Evolutionary conservation across 23 tunicate genomes (phyloP).

Genomic region (Aplidium turbinatum): DNA sequence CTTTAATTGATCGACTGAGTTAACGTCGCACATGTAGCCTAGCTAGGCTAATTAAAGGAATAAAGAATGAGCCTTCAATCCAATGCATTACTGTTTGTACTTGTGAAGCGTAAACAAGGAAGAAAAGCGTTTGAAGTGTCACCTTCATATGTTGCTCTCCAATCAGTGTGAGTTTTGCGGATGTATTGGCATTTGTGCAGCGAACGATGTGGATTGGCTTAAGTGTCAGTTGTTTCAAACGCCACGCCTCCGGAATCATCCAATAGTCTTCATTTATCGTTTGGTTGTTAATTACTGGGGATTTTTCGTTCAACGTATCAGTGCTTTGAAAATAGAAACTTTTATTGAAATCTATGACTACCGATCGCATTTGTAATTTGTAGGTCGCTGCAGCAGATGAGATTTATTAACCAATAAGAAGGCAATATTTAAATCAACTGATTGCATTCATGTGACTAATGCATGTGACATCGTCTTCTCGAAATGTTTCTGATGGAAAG

Average conservation of each 20-base stretch:
- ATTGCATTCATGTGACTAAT: too few relatives aligned
- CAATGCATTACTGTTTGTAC: too few relatives aligned
- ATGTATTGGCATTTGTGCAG: conserved; percentile 1
- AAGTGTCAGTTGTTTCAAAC: background rate
- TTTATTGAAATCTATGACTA: too few relatives aligned
- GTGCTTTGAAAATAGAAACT: background rate
- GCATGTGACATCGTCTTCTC: too few relatives aligned
- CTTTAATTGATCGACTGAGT: background rate
- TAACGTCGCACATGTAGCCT: background rate
- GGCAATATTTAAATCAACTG: too few relatives aligned
- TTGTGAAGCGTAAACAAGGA: too few relatives aligned
- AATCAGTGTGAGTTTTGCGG: background rate
- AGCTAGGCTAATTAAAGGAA: background rate
- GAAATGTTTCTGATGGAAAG: too few relatives aligned
- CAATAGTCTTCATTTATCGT: conserved; percentile 4
- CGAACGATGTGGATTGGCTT: conserved; percentile 21
- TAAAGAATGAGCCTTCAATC: background rate
- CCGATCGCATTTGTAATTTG: too few relatives aligned
- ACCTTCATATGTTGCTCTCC: conserved; percentile 22
- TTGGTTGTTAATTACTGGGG: too few relatives aligned
- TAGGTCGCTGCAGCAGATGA: too few relatives aligned
- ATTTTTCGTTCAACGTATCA: background rate
- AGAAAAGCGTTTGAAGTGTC: too few relatives aligned
- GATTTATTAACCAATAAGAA: too few relatives aligned
- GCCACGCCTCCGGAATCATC: conserved; percentile 33